Evolutionary conservation across 2,113 vertebrate genomes (phyloP), one percentile per base, ranked within the genome.

Genomic region (Podiceps cristatus): DNA sequence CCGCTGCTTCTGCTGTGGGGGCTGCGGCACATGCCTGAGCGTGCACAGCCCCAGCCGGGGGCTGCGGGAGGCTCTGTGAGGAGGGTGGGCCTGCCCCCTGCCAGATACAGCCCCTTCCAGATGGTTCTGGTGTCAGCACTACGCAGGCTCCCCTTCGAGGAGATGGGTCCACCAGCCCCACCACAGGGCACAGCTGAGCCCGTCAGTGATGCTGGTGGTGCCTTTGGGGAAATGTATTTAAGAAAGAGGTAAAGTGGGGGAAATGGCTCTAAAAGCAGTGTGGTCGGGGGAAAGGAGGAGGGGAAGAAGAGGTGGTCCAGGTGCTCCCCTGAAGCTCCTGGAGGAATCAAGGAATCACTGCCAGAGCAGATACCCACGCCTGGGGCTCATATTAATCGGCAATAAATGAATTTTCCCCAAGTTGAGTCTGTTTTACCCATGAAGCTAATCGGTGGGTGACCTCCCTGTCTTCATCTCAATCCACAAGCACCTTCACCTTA

Each of bases 401-500:
- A 77, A n/a, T 3, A 59, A 25, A 23, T 18, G 20, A 37, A 7
- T 10, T 63, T 80, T 45, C 11, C 13, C 28, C 8, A 2, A n/a
- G 20, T 5, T 0, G 8, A 40, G n/a, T 1, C 60, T 20, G 18
- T 24, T 86, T 56, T 49, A 53, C 25, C 27, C 1, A 0, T 3
- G 8, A 13, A 0, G 3, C 44, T 37, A 18, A 13, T 1, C 2
- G 1, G 15, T 7, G 40, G 7, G 4, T 0, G 37, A 56, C 10
- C 5, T 56, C 25, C 33, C 22, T 17, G 25, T 5, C n/a, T 33
- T 35, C 33, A n/a, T 9, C 35, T 9, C 12, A 5, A 1, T 0
- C 4, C 13, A 2, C 0, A 0, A 6, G 13, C 12, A 5, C 3
- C n/a, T 42, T 5, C 25, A 3, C 44, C 1, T 7, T 3, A 2